These are phyloP conservation scores for Sceloporus tristichus DNA, from an alignment of 2,113 vertebrate genomes.

Conservation along the genomic window DNA sequence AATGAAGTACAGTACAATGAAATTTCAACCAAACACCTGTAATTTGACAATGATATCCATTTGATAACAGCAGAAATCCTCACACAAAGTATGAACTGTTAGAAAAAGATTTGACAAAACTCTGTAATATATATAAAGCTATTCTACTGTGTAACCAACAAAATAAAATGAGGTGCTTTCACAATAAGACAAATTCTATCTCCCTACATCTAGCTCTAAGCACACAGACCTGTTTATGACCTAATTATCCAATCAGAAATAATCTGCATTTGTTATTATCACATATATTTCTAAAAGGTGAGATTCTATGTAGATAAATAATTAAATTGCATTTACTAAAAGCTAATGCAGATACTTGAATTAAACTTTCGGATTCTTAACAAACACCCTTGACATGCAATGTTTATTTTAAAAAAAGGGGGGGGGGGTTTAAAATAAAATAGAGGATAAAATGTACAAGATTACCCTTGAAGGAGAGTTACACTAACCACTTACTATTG, in stretches of 20 bases:
- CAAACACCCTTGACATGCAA: background rate
- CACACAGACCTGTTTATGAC: background rate
- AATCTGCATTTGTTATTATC: background rate
- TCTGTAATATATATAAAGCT: background rate
- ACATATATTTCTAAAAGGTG: background rate
- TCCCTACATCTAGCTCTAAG: no score
- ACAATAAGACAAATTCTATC: background rate
- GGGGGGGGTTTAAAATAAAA: background rate
- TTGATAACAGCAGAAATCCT: background rate
- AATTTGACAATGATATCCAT: background rate
- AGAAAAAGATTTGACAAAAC: background rate
- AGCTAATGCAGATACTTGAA: background rate
- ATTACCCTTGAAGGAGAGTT: background rate
- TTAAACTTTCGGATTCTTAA: background rate
- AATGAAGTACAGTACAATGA: background rate
- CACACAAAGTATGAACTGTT: background rate
- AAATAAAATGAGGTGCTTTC: background rate
- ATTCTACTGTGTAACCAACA: background rate
- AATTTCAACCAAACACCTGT: background rate
- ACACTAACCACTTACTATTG: background rate
- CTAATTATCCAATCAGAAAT: background rate
- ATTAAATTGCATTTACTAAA: slow-evolving; percentile 9
- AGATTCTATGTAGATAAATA: slow-evolving; percentile 20
- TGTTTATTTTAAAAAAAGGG: background rate
- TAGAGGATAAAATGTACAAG: background rate